Evolutionary conservation across 2,113 vertebrate genomes (phyloP).

Genomic region (Aegithalos caudatus): DNA sequence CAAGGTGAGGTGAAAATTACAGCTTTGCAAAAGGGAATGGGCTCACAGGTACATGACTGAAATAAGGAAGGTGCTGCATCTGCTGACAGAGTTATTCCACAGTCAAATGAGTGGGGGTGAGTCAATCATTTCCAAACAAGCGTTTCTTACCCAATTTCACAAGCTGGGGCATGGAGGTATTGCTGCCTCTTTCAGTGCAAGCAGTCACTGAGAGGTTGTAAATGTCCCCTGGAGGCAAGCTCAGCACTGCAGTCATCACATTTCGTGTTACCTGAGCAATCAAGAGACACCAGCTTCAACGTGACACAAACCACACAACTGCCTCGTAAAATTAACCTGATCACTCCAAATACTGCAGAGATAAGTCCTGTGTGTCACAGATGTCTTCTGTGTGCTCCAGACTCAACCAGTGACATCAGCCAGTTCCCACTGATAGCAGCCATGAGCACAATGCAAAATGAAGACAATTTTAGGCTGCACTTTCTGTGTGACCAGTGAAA

Average conservation of each 20-base stretch:
- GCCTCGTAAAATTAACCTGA: background rate
- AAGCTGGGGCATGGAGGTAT: conserved; percentile 83
- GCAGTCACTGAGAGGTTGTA: conserved; percentile 96
- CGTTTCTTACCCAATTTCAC: conserved; percentile 85
- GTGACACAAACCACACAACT: rapidly evolving
- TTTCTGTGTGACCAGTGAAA: background rate
- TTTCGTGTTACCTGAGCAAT: conserved; percentile 84
- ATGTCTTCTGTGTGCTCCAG: background rate
- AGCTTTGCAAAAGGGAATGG: background rate
- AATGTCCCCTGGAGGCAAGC: conserved; percentile 90
- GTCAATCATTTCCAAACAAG: background rate
- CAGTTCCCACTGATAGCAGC: background rate
- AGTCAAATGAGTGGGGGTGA: background rate
- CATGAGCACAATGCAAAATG: background rate
- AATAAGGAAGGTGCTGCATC: background rate
- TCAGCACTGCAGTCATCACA: conserved; percentile 86
- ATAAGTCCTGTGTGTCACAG: background rate
- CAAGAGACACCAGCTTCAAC: background rate
- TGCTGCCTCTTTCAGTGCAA: conserved; percentile 89
- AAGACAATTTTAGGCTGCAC: background rate
- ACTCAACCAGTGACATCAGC: background rate
- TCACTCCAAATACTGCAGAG: background rate
- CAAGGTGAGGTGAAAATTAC: background rate
- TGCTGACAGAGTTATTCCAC: background rate
- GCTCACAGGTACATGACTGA: background rate